A percentile compares a stretch with the other conserved stretches of the same genome.
Conservation (phyloP, 2,888 invertebrate genomes). For the Idaea straminata region DNA sequence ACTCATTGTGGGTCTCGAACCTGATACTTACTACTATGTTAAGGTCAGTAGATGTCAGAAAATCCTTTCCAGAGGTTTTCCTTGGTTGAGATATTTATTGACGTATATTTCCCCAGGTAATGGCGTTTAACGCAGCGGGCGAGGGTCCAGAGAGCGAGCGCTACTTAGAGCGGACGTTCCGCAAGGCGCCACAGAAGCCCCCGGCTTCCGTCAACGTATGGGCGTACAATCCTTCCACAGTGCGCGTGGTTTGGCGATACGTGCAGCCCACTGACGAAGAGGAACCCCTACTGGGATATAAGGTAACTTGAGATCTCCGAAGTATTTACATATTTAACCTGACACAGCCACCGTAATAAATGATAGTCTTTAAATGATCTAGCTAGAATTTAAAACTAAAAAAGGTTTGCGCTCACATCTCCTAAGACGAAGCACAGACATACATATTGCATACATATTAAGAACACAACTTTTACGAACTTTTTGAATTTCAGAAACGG, state of each 20-base stretch:
- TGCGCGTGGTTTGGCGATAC: slow-evolving; percentile 95
- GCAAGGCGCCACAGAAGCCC: slow-evolving; percentile 96
- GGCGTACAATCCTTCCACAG: slow-evolving; percentile 91
- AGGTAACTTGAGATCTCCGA: slow-evolving; percentile 76
- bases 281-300: slow-evolving; percentile 96
- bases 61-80: too few relatives aligned
- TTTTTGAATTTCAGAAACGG: too few relatives aligned
- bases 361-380: too few relatives aligned
- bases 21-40: slow-evolving; percentile 95
- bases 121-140: slow-evolving; percentile 98
- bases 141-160: slow-evolving; percentile 97
- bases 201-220: slow-evolving; percentile 94
- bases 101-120: slow-evolving; percentile 69
- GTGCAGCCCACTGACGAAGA: slow-evolving; percentile 94
- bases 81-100: not conserved
- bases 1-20: slow-evolving; percentile 94
- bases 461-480: too few relatives aligned
- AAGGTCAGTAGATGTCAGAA: slow-evolving; percentile 73
- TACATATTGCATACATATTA: too few relatives aligned
- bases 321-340: not conserved
- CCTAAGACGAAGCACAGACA: too few relatives aligned
- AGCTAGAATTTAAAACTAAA: too few relatives aligned
- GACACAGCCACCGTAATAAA: not conserved
- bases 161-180: slow-evolving; percentile 91
- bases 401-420: too few relatives aligned